Percentiles rank a stretch among this genome's conserved stretches.
Conservation (phyloP, 2,113 vertebrate species). For the Apeltes quadracus region DNA sequence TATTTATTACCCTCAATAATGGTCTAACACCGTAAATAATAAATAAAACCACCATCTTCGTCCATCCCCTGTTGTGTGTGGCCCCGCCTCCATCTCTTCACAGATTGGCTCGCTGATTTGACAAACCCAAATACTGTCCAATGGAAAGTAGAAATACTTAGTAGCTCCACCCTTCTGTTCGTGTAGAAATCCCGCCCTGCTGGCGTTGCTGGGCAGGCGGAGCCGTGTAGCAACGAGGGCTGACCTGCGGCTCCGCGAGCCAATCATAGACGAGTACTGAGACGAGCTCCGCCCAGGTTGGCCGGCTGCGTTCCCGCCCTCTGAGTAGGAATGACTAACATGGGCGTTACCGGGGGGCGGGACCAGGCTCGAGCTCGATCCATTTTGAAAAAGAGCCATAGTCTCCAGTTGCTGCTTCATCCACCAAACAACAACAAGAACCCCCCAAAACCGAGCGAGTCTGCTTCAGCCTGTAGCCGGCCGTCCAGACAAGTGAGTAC, state of each 20-base stretch:
- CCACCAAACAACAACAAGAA: slow-evolving; percentile 63
- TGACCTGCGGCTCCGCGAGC: slow-evolving; percentile 20
- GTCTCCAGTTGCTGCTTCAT: slow-evolving; percentile 60
- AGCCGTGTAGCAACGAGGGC: background rate
- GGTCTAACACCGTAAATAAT: too few species aligned
- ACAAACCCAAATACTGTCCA: background rate
- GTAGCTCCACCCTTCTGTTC: background rate
- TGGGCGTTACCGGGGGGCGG: slow-evolving; percentile 61
- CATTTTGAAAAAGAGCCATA: slow-evolving; percentile 73
- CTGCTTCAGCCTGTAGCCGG: slow-evolving; percentile 30
- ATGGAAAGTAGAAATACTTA: background rate
- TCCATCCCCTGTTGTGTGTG: background rate
- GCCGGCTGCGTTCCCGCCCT: slow-evolving; percentile 6
- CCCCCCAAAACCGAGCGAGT: slow-evolving; percentile 1
- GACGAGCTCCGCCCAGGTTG: background rate
- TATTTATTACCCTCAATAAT: too few species aligned
- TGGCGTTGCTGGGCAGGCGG: slow-evolving; percentile 19
- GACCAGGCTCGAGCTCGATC: slow-evolving; percentile 52
- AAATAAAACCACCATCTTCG: slow-evolving; percentile 4
- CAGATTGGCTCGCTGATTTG: background rate
- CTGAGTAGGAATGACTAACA: slow-evolving; percentile 32
- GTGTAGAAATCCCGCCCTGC: slow-evolving; percentile 37
- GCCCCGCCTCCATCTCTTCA: slow-evolving; percentile 5
- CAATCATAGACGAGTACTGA: slow-evolving; percentile 1
- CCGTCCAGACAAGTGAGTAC: slow-evolving; percentile 63